Conservation (phyloP, 2,797 vertebrate species). For the Hydrolagus colliei region DNA sequence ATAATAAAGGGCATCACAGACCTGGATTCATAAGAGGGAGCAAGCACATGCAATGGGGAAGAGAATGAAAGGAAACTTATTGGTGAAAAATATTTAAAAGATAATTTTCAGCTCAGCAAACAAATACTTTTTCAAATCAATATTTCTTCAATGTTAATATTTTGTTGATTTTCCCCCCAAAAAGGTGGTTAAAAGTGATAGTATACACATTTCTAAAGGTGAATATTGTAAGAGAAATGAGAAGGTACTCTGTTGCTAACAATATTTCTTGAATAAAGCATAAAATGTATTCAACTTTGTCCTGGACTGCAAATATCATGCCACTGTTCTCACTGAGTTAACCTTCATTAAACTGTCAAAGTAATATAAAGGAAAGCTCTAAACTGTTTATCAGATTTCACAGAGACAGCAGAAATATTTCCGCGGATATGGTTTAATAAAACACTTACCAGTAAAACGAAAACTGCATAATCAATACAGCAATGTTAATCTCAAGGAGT, state of each 20-base stretch:
- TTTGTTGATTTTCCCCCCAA: too few relatives aligned
- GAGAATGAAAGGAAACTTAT: too few relatives aligned
- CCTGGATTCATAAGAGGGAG: too few relatives aligned
- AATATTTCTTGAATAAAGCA: background rate
- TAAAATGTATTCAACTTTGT: background rate
- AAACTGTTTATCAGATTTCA: background rate
- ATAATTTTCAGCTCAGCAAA: too few relatives aligned
- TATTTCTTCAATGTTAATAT: too few relatives aligned
- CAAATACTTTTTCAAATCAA: too few relatives aligned
- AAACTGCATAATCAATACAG: conserved; percentile 3
- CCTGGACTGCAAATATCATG: too few relatives aligned
- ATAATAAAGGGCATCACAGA: too few relatives aligned
- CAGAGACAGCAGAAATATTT: background rate
- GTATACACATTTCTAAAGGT: background rate
- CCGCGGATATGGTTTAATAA: background rate
- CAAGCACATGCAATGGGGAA: too few relatives aligned
- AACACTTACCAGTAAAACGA: background rate
- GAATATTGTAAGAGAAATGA: background rate
- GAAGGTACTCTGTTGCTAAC: background rate
- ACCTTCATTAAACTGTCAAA: background rate
- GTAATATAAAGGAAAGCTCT: background rate
- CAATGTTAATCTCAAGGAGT: background rate
- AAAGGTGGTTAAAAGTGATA: too few relatives aligned
- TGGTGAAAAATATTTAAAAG: too few relatives aligned
- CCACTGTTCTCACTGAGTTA: background rate